Base-by-base conservation (phyloP, 2,113 vertebrate genomes). In the Candoia aspera region DNA sequence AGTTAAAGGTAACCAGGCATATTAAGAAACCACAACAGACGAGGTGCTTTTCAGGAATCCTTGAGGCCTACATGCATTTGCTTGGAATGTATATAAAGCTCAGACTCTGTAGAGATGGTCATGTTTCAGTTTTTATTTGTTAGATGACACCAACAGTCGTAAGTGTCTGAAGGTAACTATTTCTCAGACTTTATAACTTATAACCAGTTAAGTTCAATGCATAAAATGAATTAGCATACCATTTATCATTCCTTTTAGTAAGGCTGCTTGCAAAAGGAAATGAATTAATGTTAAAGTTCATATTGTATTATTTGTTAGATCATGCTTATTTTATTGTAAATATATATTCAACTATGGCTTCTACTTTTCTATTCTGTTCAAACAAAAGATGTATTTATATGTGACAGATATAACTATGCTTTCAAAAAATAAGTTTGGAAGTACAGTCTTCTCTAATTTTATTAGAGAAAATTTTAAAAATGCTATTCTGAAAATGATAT, bases 381-480 rank as follows among this genome's bases (percentile, higher is more conserved):
- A 60, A 29, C 0, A 91, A 95, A 95, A n/a, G 29, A 60, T 89
- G 86, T 8, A 92, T 29, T 12, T 90, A 24, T 2, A 90, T 91
- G 92, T 88, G 15, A 89, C 73, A 94, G 26, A 54, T 0, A 0
- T 86, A 84, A 91, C 53, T 89, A 87, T 94, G 26, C 49, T 90
- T 91, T 79, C n/a, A 94, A 93, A 17, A 91, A 2, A 92, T 3
- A 91, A 87, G 0, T 0, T 4, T 29, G 21, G 15, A 59, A 87
- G 88, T 79, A 93, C 49, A 1, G 53, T 1, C 0, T 92, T 24
- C 90, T 29, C 1, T 6, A 6, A 57, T 93, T 93, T 92, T 46
- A 93, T 91, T 94, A n/a, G n/a, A n/a, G n/a, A 62, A 49, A 88
- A 12, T 59, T 86, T 91, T 93, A 46, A 90, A 90, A 93, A n/a